These are phyloP conservation scores for Trichosurus vulpecula DNA, from an alignment of 2,797 vertebrate species.

Conservation along the genomic window DNA sequence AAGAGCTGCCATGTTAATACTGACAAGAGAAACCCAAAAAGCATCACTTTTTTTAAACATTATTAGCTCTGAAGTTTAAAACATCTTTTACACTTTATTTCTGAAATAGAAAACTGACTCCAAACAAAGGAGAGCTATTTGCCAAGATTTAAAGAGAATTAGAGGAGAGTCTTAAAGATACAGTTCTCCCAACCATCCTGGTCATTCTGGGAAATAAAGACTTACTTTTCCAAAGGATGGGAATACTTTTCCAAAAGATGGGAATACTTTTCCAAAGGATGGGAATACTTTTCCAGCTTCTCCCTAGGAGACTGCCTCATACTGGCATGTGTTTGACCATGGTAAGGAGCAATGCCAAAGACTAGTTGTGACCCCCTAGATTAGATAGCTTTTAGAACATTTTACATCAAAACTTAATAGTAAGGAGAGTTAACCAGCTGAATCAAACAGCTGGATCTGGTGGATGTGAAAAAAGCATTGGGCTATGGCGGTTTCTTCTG, in stretches of 20 bases:
- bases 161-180: background rate
- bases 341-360: background rate
- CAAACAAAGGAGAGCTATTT: background rate
- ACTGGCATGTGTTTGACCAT: background rate
- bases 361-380: background rate
- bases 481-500: background rate
- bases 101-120: background rate
- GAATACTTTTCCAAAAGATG: background rate
- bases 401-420: constrained; percentile 41
- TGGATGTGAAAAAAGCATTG: background rate
- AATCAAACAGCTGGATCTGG: constrained; percentile 5
- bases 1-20: background rate
- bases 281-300: background rate
- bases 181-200: background rate
- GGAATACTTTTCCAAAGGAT: background rate
- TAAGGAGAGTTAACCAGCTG: background rate
- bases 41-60: background rate
- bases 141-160: background rate
- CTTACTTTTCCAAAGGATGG: background rate
- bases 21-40: background rate
- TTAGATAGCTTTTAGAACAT: background rate
- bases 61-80: background rate
- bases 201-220: constrained; percentile 35
- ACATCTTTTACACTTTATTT: background rate
- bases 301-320: background rate